Percentiles rank a stretch among this genome's conserved stretches.
Conservation (phyloP, 2,113 vertebrate species). For the Edolisoma coerulescens region DNA sequence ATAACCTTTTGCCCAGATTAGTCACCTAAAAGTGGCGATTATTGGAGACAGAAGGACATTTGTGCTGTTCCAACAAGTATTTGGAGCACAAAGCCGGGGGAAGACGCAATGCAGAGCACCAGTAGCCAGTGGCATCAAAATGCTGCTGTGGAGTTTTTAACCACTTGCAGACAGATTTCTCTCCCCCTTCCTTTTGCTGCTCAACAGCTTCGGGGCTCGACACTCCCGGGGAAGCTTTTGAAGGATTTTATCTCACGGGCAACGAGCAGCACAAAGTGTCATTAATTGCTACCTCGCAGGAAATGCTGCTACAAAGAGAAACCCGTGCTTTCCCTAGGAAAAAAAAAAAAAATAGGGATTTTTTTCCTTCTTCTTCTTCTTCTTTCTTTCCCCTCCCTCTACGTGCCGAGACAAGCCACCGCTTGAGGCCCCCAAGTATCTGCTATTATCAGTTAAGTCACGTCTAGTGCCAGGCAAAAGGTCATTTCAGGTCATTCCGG, state of each 20-base stretch:
- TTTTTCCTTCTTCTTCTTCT: not conserved
- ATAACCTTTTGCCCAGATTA: slow-evolving; percentile 21
- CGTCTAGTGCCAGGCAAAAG: slow-evolving; percentile 78
- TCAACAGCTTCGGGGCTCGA: not conserved
- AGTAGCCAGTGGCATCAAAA: slow-evolving; percentile 6
- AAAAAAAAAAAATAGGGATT: not conserved
- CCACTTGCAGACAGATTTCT: not conserved
- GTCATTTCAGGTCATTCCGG: slow-evolving; percentile 76
- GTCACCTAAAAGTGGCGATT: slow-evolving; percentile 13
- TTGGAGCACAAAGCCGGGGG: slow-evolving; percentile 19
- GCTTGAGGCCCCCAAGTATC: slow-evolving; percentile 48
- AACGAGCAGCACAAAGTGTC: not conserved
- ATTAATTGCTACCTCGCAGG: slow-evolving; percentile 56
- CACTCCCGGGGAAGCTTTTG: not conserved
- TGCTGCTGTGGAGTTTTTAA: not conserved
- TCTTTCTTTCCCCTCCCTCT: not conserved
- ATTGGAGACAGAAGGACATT: slow-evolving; percentile 24
- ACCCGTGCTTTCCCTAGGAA: not conserved
- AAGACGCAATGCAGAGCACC: slow-evolving; percentile 33
- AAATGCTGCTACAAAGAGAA: slow-evolving; percentile 39
- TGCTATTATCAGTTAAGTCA: slow-evolving; percentile 82
- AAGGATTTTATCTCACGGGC: not conserved
- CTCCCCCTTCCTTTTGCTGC: not conserved
- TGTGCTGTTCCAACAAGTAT: slow-evolving; percentile 11
- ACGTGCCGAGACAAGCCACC: slow-evolving; percentile 58